Evolutionary conservation across 1,140 invertebrate species (phyloP), one percentile per base, ranked within the genome.

Genomic region (Lepidurus apus): DNA sequence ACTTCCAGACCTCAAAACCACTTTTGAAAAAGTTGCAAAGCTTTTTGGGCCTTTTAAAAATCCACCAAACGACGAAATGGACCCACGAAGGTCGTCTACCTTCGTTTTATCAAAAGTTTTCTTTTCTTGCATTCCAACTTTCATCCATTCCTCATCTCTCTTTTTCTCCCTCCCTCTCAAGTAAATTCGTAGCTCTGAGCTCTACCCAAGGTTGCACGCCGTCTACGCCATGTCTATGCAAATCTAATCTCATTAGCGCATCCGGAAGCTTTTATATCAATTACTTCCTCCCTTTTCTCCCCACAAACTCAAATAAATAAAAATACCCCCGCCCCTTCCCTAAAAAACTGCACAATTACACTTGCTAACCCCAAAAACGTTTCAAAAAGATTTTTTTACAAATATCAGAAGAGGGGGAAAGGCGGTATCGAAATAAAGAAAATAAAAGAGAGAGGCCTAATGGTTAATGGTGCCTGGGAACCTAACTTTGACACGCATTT

Each of bases 161-260:
- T 21, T 7, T 7, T 7, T 47, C 45, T 17, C 45, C 45, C 45
- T 47, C 1, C 45, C 17, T 47, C 7, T 9, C 45, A 47, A 17
- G 10, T 47, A 34, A 34, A 34, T 47, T 47, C 45, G 17, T 11
- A 17, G 1, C 17, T 17, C 45, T 17, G 17, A 17, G 45, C 17
- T 47, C 45, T 11, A 17, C 53, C 8, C 53, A 65, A 65, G 53
- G 53, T 65, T 65, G 53, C 53, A 65, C 53, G n/a, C 53, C 21
- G 53, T 65, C 53, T 65, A 21, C 17, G 13, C 53, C 53, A 21
- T 65, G 53, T 65, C 53, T 65, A 65, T 65, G 53, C 53, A 65
- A 65, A 65, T 65, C 8, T 65, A 65, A 65, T 65, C 53, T 65
- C 53, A 65, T 65, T 65, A 65, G 53, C 53, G 13, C 53, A 65